These are phyloP conservation scores for Palythoa grandiflora DNA, from an alignment of 92 coral and sea anemone species.

Conservation along the genomic window DNA sequence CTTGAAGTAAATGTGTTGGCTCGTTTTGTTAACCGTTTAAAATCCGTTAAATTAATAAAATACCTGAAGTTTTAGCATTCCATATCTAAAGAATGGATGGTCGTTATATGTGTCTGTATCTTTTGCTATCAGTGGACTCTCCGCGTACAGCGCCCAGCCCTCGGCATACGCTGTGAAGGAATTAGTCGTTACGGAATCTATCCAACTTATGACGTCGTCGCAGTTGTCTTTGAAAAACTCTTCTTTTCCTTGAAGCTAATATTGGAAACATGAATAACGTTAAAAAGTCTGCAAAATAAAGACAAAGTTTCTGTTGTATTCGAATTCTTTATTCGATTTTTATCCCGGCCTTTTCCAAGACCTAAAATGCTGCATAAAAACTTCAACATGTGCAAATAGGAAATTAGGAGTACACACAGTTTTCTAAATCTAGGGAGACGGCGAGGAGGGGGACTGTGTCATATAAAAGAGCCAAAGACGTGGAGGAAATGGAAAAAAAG, in stretches of 20 bases:
- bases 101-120: constrained; percentile 82
- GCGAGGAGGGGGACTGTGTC: no score
- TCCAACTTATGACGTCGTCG: constrained; percentile 77
- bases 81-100: constrained; percentile 76
- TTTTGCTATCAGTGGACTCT: constrained; percentile 78
- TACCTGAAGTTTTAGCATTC: constrained; percentile 93
- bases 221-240: constrained; percentile 79
- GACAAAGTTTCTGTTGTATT: no score
- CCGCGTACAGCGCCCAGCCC: constrained; percentile 98
- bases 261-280: neutral
- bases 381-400: no score
- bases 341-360: no score
- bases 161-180: constrained; percentile 77
- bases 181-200: constrained; percentile 21
- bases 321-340: no score
- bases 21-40: neutral
- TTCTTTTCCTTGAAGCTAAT: constrained; percentile 80
- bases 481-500: no score
- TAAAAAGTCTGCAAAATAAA: neutral
- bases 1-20: neutral
- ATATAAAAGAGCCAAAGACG: no score
- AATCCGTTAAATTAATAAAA: neutral
- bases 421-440: no score
- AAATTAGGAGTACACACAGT: no score
- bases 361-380: no score